phyloP scores from a whole-genome alignment of 2,113 vertebrate genomes.

The Vimba vimba region DNA sequence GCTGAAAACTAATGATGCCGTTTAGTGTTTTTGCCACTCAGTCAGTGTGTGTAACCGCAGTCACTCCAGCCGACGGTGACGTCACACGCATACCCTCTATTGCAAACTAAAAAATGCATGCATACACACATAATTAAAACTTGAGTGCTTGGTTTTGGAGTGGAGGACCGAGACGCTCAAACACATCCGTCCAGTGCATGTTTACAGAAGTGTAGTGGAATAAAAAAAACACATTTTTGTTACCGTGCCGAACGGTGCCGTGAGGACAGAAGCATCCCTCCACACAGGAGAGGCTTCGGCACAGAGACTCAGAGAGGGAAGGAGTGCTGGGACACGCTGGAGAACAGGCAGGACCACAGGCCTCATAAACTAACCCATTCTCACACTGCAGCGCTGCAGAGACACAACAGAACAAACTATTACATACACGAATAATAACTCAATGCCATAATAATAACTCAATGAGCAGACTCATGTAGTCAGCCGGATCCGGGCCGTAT shows the following conservation, averaged over 20 bases:
- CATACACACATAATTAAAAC: too few species aligned
- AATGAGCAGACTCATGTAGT: background rate
- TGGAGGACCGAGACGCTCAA: too few species aligned
- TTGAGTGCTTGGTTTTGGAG: too few species aligned
- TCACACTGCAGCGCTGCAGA: constrained; percentile 88
- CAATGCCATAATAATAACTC: background rate
- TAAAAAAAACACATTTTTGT: background rate
- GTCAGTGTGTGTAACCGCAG: too few species aligned
- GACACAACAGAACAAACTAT: background rate
- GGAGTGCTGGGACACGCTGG: constrained; percentile 72
- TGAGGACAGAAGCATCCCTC: constrained; percentile 90
- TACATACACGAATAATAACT: background rate
- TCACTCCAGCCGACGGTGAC: too few species aligned
- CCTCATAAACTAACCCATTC: constrained; percentile 81
- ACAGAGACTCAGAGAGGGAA: constrained; percentile 70
- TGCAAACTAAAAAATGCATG: too few species aligned
- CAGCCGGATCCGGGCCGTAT: too few species aligned
- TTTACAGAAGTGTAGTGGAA: too few species aligned
- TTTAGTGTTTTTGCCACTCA: too few species aligned
- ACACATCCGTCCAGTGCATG: too few species aligned
- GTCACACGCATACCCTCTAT: too few species aligned
- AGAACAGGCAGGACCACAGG: constrained; percentile 84
- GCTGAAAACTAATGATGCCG: too few species aligned
- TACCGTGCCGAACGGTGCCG: constrained; percentile 79
- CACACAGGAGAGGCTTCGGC: constrained; percentile 76